A percentile compares a stretch with the other conserved stretches of the same genome.
These are phyloP conservation scores for Diarsia dahlii DNA, from an alignment of 2,888 invertebrate species.

Conservation along the genomic window DNA sequence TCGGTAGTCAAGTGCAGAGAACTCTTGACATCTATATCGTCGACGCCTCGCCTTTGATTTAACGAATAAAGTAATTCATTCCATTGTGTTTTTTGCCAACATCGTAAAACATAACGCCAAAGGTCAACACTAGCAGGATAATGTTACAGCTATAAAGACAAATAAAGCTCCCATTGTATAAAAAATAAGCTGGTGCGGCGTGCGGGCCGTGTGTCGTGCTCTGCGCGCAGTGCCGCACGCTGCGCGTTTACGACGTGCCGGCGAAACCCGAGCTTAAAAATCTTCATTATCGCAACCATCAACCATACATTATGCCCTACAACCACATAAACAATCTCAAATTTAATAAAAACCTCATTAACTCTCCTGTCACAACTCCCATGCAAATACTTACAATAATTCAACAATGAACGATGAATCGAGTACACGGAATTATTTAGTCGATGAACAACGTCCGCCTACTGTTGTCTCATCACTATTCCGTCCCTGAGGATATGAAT, in stretches of 20 bases:
- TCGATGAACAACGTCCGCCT: constrained; percentile 48
- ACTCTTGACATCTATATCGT: constrained; percentile 59
- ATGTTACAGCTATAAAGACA: constrained; percentile 70
- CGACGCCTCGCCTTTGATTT: constrained; percentile 61
- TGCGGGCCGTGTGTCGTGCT: constrained; percentile 33
- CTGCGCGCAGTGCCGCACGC: constrained; percentile 69
- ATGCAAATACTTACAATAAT: constrained; percentile 55
- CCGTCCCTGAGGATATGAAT: constrained; percentile 78
- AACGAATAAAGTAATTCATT: constrained; percentile 70
- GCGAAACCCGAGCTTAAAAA: constrained; percentile 81
- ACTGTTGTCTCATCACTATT: constrained; percentile 59
- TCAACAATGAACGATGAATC: constrained; percentile 44
- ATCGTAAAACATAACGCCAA: constrained; percentile 70
- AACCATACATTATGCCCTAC: constrained; percentile 74
- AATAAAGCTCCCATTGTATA: constrained; percentile 71
- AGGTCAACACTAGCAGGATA: constrained; percentile 79
- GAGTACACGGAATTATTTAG: constrained; percentile 50
- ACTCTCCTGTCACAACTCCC: constrained; percentile 65
- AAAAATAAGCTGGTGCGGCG: constrained; percentile 61
- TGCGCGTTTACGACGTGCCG: constrained; percentile 78
- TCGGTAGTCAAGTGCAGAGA: constrained; percentile 58
- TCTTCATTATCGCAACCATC: constrained; percentile 83
- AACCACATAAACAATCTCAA: constrained; percentile 76
- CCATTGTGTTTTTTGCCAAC: constrained; percentile 72
- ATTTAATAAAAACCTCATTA: constrained; percentile 73